Evolutionary conservation across 1,140 invertebrate species (phyloP).

Genomic region (Bombus confusus): DNA sequence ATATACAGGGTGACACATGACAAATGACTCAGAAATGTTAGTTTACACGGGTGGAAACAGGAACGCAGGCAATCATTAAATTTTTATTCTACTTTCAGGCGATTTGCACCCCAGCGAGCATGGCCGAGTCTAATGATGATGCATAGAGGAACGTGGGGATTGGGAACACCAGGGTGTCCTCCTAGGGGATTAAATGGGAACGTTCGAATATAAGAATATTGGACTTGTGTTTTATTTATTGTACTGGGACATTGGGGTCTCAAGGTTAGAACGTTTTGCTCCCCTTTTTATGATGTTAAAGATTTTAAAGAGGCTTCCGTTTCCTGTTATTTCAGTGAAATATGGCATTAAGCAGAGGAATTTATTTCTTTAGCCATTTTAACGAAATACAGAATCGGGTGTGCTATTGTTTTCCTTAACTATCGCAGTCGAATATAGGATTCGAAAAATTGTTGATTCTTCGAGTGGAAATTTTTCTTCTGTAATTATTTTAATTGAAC

Average conservation of each 20-base stretch:
- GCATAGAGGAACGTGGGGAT: slow-evolving; percentile 32
- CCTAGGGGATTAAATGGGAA: slow-evolving; percentile 8
- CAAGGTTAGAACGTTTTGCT: no score
- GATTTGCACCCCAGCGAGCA: slow-evolving; percentile 51
- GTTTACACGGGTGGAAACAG: slow-evolving; percentile 55
- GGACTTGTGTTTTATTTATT: slow-evolving; percentile 15
- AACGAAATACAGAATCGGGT: no score
- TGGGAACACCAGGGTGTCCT: slow-evolving; percentile 18
- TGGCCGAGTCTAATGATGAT: slow-evolving; percentile 58
- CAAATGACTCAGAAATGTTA: slow-evolving; percentile 47
- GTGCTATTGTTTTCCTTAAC: no score
- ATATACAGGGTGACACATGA: slow-evolving; percentile 52
- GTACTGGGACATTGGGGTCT: background rate
- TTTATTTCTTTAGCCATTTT: background rate
- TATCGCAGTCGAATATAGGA: no score
- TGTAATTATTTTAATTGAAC: no score
- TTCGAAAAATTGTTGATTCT: no score
- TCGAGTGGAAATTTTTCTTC: no score
- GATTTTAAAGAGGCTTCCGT: background rate
- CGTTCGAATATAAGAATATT: slow-evolving; percentile 9
- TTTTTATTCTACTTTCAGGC: slow-evolving; percentile 66
- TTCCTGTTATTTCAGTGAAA: background rate
- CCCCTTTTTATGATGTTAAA: background rate
- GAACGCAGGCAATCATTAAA: slow-evolving; percentile 59
- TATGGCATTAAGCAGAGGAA: background rate